A percentile compares a stretch with the other conserved stretches of the same genome.
Evolutionary conservation across 2,113 vertebrate species (phyloP).

Genomic region (Cyphomyrus discorhynchus): DNA sequence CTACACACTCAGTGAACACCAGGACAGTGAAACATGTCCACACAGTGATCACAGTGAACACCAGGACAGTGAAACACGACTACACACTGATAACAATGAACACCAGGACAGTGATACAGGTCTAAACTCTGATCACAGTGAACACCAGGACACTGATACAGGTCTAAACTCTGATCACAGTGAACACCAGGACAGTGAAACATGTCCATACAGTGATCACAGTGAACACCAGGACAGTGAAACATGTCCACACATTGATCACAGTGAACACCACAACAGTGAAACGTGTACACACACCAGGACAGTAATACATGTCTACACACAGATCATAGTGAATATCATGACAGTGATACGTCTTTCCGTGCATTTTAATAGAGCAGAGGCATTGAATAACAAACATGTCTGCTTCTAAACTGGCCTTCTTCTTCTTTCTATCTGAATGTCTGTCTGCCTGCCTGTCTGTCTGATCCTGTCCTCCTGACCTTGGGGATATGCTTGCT

Average conservation of each 20-base stretch:
- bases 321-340: background rate
- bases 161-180: background rate
- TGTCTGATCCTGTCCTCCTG: background rate
- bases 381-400: constrained; percentile 8
- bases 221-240: background rate
- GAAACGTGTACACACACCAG: background rate
- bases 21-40: background rate
- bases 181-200: background rate
- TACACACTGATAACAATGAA: background rate
- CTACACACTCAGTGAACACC: background rate
- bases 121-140: background rate
- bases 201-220: background rate
- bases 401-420: constrained; percentile 50
- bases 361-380: background rate
- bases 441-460: constrained; percentile 28
- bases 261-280: background rate
- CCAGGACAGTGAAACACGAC: background rate
- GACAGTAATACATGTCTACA: background rate
- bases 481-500: background rate
- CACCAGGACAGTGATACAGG: background rate
- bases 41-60: background rate
- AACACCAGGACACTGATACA: background rate
- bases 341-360: background rate
- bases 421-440: constrained; percentile 29
- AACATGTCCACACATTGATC: background rate